Conservation (phyloP, 2,797 vertebrate genomes). For the Mastacembelus armatus region DNA sequence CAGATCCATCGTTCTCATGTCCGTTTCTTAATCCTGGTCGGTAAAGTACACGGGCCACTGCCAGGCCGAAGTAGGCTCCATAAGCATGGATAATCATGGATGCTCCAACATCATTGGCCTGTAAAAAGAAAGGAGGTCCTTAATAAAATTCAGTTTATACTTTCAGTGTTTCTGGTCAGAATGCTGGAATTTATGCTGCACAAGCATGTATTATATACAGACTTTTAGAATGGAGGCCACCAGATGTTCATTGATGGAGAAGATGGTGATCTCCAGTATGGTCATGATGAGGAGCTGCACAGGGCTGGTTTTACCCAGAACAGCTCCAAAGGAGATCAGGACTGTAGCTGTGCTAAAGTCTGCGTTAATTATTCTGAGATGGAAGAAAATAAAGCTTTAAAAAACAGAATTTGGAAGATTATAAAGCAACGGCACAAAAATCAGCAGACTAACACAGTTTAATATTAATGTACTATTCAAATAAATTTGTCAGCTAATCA, state of each 20-base stretch:
- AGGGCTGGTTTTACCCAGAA: slow-evolving; percentile 95
- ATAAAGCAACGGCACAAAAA: not conserved
- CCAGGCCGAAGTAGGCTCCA: slow-evolving; percentile 97
- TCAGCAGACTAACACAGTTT: not conserved
- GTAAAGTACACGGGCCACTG: slow-evolving; percentile 88
- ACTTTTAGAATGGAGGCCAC: slow-evolving; percentile 78
- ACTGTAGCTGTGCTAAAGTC: slow-evolving; percentile 97
- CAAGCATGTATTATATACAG: slow-evolving; percentile 40
- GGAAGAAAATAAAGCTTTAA: not conserved
- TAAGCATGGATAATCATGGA: slow-evolving; percentile 97
- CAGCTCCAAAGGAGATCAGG: slow-evolving; percentile 96
- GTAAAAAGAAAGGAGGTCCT: slow-evolving; percentile 6
- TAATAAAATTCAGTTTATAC: not conserved
- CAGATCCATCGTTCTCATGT: slow-evolving; percentile 91
- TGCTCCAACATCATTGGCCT: slow-evolving; percentile 93
- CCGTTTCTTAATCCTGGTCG: slow-evolving; percentile 82
- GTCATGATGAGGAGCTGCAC: slow-evolving; percentile 95
- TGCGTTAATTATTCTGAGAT: slow-evolving; percentile 92
- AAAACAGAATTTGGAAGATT: not conserved
- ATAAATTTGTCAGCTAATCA: not conserved
- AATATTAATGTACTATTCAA: not conserved
- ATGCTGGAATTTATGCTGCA: not conserved
- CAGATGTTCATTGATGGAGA: slow-evolving; percentile 90
- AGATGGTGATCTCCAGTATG: slow-evolving; percentile 91
- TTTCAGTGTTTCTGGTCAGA: not conserved